Evolutionary conservation across 2,888 invertebrate species (phyloP).

Genomic region (Eilema caniola): DNA sequence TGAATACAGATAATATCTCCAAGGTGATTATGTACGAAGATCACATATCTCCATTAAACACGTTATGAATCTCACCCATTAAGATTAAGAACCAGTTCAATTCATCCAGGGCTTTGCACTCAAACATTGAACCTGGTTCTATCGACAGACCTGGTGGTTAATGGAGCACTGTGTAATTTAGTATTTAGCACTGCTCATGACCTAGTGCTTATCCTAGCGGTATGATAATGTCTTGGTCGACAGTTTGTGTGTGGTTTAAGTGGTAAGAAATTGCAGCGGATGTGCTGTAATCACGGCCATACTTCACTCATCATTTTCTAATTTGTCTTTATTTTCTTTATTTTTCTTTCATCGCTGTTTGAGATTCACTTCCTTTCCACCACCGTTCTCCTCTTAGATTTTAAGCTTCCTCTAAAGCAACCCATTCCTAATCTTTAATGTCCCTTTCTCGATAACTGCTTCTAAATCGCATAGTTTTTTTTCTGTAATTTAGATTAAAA

Average conservation of each 20-base stretch:
- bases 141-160: conserved; percentile 43
- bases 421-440: no score
- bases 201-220: conserved; percentile 73
- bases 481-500: no score
- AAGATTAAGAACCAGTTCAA: conserved; percentile 43
- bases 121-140: conserved; percentile 54
- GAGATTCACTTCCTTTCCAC: no score
- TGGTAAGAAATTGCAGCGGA: not conserved
- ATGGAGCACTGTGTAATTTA: conserved; percentile 64
- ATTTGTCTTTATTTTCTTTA: no score
- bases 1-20: not conserved
- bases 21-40: not conserved
- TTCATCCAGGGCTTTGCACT: conserved; percentile 57
- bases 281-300: no score
- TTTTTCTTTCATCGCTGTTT: no score
- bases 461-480: no score
- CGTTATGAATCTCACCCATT: conserved; percentile 17
- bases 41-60: conserved; percentile 11
- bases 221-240: conserved; percentile 65
- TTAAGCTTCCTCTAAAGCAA: no score
- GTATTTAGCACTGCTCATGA: conserved; percentile 66
- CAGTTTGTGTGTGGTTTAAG: conserved; percentile 34
- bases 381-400: no score
- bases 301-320: no score
- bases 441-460: no score